Evolutionary conservation across 1,140 invertebrate genomes (phyloP).

Genomic region (Melipona quadrifasciata): DNA sequence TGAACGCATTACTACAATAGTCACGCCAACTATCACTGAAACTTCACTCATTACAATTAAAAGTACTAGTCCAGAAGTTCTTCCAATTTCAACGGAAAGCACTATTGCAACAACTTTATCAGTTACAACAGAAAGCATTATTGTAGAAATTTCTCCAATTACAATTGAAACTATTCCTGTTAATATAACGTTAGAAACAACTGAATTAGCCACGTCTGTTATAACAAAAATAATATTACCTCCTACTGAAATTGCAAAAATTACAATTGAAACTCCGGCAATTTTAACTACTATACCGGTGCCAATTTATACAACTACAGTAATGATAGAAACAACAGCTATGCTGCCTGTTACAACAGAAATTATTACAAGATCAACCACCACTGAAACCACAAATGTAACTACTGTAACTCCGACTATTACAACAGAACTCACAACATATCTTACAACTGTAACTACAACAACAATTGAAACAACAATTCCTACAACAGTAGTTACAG

Average conservation of each 20-base stretch:
- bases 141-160: not conserved
- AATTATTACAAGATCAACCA: not conserved
- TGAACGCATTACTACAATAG: not conserved
- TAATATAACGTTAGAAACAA: not conserved
- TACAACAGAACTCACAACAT: not conserved
- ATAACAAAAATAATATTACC: not conserved
- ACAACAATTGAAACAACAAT: not conserved
- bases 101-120: not conserved
- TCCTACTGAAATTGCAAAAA: not conserved
- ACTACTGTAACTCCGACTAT: not conserved
- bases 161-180: not conserved
- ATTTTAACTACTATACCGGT: too few relatives aligned
- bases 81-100: not conserved
- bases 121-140: not conserved
- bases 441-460: not conserved
- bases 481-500: too few relatives aligned
- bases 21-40: too few relatives aligned
- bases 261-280: not conserved
- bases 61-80: too few relatives aligned
- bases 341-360: not conserved
- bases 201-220: not conserved
- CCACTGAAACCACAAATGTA: not conserved
- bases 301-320: not conserved
- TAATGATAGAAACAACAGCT: not conserved
- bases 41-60: too few relatives aligned